Percentiles rank a stretch among this genome's conserved stretches.
These are phyloP conservation scores for Orthosia gracilis DNA, from an alignment of 2,888 invertebrate genomes.

Conservation along the genomic window DNA sequence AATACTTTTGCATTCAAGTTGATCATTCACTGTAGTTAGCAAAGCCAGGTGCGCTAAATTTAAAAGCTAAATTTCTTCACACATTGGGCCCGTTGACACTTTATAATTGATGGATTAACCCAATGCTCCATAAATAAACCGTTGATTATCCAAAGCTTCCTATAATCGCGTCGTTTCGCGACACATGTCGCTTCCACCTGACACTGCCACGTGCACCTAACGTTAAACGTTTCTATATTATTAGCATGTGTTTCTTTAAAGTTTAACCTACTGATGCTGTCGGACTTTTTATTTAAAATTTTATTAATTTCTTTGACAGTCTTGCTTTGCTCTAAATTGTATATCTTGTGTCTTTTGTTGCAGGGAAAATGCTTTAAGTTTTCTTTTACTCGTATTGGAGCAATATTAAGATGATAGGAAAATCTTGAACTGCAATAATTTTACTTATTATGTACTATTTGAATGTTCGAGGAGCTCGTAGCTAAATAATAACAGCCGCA, in stretches of 20 bases:
- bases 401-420: neutral
- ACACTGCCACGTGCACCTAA: conserved; percentile 75
- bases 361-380: neutral
- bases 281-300: conserved; percentile 3
- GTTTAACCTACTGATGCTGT: conserved; percentile 29
- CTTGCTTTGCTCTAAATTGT: neutral
- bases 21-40: neutral
- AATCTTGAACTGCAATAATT: neutral
- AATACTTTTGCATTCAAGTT: neutral
- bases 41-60: conserved; percentile 14
- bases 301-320: conserved; percentile 5
- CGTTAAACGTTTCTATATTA: conserved; percentile 61
- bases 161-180: conserved; percentile 71
- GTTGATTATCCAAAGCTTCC: conserved; percentile 35
- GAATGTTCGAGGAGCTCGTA: too few species aligned
- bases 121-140: conserved; percentile 19
- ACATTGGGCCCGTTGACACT: conserved; percentile 20
- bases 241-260: conserved; percentile 60
- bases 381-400: neutral
- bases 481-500: too few species aligned
- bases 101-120: conserved; percentile 20
- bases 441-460: neutral
- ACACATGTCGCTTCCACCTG: conserved; percentile 84
- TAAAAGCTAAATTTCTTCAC: conserved; percentile 21
- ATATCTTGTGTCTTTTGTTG: neutral